Evolutionary conservation across 2,797 vertebrate genomes (phyloP).

Genomic region (Benthosema pterotum): DNA sequence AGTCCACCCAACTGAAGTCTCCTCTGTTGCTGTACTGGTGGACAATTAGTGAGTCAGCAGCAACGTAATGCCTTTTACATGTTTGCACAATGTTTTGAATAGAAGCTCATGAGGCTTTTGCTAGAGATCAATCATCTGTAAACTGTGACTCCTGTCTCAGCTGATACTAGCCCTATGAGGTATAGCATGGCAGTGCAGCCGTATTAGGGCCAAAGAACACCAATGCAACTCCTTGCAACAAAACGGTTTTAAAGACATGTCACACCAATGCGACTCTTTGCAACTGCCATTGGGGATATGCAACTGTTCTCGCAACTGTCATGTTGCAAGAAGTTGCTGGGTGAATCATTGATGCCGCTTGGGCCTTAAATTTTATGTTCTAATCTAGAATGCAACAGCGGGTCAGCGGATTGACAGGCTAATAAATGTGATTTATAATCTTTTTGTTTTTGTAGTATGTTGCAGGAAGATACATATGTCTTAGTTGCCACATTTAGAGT

Average conservation of each 20-base stretch:
- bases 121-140: constrained; percentile 40
- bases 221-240: too few relatives aligned
- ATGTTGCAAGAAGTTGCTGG: too few relatives aligned
- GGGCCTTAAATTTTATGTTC: not conserved
- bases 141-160: constrained; percentile 52
- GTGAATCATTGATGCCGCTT: too few relatives aligned
- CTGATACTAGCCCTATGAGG: constrained; percentile 13
- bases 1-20: constrained; percentile 11
- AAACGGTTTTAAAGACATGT: too few relatives aligned
- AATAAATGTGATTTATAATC: constrained; percentile 48
- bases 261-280: too few relatives aligned
- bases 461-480: constrained; percentile 44
- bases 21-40: not conserved
- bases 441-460: constrained; percentile 39
- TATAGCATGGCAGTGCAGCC: constrained; percentile 31
- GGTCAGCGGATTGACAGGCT: constrained; percentile 38
- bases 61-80: constrained; percentile 17
- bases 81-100: constrained; percentile 8
- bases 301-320: too few relatives aligned
- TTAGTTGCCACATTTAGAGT: constrained; percentile 56
- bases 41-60: constrained; percentile 14
- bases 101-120: constrained; percentile 24
- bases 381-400: constrained; percentile 37
- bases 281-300: too few relatives aligned
- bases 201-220: constrained; percentile 14